Percentiles rank a stretch among this genome's conserved stretches.
These are phyloP conservation scores for Zygothrica quintamaculata DNA, from an alignment of 2,888 invertebrate species.

Conservation along the genomic window DNA sequence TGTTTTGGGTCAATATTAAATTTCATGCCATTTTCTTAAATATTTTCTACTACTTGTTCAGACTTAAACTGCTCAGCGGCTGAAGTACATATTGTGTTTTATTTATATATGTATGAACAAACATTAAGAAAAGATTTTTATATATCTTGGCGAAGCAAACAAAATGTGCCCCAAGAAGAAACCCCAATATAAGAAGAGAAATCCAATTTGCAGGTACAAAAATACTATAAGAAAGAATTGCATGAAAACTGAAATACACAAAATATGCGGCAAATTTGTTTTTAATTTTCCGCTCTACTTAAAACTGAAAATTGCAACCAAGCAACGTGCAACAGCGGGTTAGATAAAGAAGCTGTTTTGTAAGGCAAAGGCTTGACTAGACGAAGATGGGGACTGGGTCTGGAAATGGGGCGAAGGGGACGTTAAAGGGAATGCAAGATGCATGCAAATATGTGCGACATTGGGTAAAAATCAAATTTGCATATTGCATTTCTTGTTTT, in stretches of 20 bases:
- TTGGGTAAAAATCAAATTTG: constrained; percentile 68
- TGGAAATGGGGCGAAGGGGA: neutral
- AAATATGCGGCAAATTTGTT: constrained; percentile 72
- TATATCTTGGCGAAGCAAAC: too few species aligned
- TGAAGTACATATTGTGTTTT: too few species aligned
- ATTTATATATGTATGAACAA: too few species aligned
- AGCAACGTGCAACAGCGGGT: constrained; percentile 39
- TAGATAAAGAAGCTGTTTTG: constrained; percentile 75
- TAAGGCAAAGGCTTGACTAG: constrained; percentile 13
- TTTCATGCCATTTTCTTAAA: too few species aligned
- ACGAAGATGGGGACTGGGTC: too few species aligned
- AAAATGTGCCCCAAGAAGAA: neutral
- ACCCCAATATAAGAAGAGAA: constrained; percentile 7
- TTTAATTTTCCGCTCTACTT: constrained; percentile 81
- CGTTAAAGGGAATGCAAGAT: constrained; percentile 15
- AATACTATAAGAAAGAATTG: constrained; percentile 20
- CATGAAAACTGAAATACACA: constrained; percentile 40
- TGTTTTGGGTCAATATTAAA: too few species aligned
- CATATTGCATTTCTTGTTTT: constrained; percentile 69
- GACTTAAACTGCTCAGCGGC: too few species aligned
- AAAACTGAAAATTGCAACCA: constrained; percentile 69
- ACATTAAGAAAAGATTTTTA: too few species aligned
- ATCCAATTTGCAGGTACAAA: constrained; percentile 34
- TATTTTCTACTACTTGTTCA: too few species aligned
- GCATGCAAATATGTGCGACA: constrained; percentile 61